Conservation (phyloP, 2,113 vertebrate genomes). For the Oryctolagus cuniculus region DNA sequence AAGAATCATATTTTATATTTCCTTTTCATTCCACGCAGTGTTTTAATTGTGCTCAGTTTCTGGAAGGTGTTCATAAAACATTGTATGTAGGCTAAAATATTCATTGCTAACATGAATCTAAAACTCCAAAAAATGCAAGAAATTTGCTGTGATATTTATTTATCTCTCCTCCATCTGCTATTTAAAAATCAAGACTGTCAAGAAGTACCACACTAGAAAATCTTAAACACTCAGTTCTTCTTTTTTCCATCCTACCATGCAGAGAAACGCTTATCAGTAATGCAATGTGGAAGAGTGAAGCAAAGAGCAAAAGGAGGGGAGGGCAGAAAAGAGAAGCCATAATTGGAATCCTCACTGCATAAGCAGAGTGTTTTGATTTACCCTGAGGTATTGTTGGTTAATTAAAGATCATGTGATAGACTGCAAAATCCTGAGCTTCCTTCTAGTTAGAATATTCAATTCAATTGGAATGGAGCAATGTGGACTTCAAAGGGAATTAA, state of each 20-base stretch:
- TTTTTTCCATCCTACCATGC: not conserved
- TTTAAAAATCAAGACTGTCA: not conserved
- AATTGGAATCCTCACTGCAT: not conserved
- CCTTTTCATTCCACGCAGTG: not conserved
- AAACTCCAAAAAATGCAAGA: constrained; percentile 11
- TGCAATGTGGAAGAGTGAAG: not conserved
- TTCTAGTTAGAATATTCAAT: constrained; percentile 59
- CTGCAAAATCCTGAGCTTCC: constrained; percentile 29
- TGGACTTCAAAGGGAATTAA: constrained; percentile 62
- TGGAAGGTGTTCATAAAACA: constrained; percentile 17
- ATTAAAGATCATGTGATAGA: constrained; percentile 68
- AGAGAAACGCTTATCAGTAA: not conserved
- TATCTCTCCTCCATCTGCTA: not conserved
- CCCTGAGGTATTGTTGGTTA: not conserved
- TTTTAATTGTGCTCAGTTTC: not conserved
- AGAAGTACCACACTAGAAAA: constrained; percentile 49
- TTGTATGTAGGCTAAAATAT: constrained; percentile 34
- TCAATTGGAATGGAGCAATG: constrained; percentile 21
- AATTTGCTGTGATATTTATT: not conserved
- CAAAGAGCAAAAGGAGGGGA: not conserved
- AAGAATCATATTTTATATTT: constrained; percentile 20
- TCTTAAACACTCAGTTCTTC: not conserved
- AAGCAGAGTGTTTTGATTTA: constrained; percentile 27
- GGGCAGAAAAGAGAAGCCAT: not conserved
- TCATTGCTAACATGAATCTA: not conserved